Base-by-base conservation (phyloP, 2,113 vertebrate genomes). In the Regulus satrapa region DNA sequence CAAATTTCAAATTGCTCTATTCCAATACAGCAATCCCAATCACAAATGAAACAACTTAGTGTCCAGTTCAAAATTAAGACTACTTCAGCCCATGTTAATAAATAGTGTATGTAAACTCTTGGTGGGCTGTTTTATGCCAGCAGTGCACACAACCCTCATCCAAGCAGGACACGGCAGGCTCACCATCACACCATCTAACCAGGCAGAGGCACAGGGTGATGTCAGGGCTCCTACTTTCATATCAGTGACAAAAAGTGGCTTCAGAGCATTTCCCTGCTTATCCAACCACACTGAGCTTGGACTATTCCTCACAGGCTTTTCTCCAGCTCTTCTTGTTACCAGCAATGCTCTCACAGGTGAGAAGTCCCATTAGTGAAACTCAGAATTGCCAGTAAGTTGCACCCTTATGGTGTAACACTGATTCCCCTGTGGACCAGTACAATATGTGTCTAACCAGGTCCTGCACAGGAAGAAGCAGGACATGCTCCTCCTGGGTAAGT, bases 121-220 rank as follows among this genome's bases (percentile, higher is more conserved):
- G 19, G 28, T 52, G 52, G 89, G 31, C 49, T 81, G 23, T 26
- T 87, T 24, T 18, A 3, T 20, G 38, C 28, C 34, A 48, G 34
- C 14, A 21, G 12, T 9, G 32, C 34, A 45, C 26, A 11, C 18
- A 43, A 45, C 11, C 18, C 49, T 52, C 36, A 61, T 16, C 12
- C 62, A 34, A 43, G 58, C 58, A 72, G 58, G 31, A 29, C 78
- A 72, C 40, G 24, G 17, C 38, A 78, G 69, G 48, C 56, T 90
- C 54, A 14, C 51, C 63, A 41, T 15, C 45, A 48, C 40, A 56
- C 8, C 66, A 68, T 4, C 31, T 20, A 68, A 31, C 9, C 64
- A 61, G 28, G 31, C 45, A 81, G 25, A 74, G 28, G n/a, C 52
- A 12, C 0, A 0, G n/a, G 8, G 2, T 59, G n/a, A 14, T 41